phyloP scores from a whole-genome alignment of 1,140 invertebrate genomes.

The Papilio polyxenes region DNA sequence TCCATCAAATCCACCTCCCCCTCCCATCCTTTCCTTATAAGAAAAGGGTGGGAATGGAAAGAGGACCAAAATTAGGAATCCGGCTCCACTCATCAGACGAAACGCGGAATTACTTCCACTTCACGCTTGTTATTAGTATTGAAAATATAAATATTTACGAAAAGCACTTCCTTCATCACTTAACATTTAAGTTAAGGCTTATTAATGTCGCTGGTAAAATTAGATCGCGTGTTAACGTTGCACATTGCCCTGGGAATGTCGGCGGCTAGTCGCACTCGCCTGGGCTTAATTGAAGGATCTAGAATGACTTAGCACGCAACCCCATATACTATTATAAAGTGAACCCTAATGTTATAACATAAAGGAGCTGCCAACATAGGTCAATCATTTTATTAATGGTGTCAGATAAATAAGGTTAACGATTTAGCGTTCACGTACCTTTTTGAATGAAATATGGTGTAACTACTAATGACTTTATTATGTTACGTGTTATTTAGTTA shows the following conservation, averaged over 20 bases:
- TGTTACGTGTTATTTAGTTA: not conserved
- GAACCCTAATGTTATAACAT: conserved; percentile 33
- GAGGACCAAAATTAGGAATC: no score
- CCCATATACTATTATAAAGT: conserved; percentile 24
- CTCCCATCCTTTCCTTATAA: no score
- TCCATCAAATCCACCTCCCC: no score
- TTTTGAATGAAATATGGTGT: conserved; percentile 20
- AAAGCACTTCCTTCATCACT: not conserved
- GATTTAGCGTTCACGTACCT: conserved; percentile 28
- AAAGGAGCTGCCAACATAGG: conserved; percentile 34
- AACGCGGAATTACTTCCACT: no score
- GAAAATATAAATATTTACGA: not conserved
- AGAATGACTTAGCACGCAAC: conserved; percentile 39
- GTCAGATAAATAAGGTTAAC: conserved; percentile 31
- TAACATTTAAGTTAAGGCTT: not conserved
- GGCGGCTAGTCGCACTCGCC: conserved; percentile 24
- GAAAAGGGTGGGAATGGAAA: no score
- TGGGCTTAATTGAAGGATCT: conserved; percentile 32
- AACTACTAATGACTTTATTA: not conserved
- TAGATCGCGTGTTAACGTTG: conserved; percentile 29
- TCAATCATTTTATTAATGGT: conserved; percentile 37
- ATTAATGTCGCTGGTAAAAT: not conserved
- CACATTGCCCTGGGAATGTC: conserved; percentile 20
- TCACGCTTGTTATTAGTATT: no score
- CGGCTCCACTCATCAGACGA: no score